Evolutionary conservation across 2,113 vertebrate genomes (phyloP), one percentile per base, ranked within the genome.

Genomic region (Muntiacus reevesi): DNA sequence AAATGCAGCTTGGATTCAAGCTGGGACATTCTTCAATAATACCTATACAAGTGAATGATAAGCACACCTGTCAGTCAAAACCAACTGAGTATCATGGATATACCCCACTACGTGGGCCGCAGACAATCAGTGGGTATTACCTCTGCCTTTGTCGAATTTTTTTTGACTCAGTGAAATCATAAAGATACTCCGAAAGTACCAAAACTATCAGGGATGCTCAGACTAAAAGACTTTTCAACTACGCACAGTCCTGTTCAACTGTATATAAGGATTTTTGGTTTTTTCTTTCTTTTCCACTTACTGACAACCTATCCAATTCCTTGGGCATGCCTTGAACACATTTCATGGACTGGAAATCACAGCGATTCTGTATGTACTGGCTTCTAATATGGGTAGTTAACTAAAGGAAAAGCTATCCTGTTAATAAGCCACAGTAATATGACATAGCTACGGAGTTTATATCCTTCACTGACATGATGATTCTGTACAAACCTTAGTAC

Each of bases 51-150:
- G 64, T 50, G 45, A 88, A 88, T 83, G 50, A 97, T 94, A 50
- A 87, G 28, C 71, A 74, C 59, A 93, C 36, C 83, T 94, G 78
- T 76, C 96, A 97, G 21, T 98, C 96, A 97, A 94, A 97, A 79
- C 52, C 95, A 98, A 95, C 28, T 91, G 76, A 94, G n/a, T 62
- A 60, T 23, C 45, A 28, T 91, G 79, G 81, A 78, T 71, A 30
- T 82, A 83, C 83, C 67, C 36, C 60, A 91, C 57, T 71, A 27
- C 74, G 71, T 94, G 87, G 93, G 87, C 89, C 93, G 25, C 28
- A 97, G 86, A 95, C 62, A 98, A 96, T 97, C 92, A 94, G 76
- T 86, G n/a, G 28, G 40, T 93, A 93, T 96, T 94, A 52, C 92
- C 92, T 96, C 55, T 92, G 50, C 79, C 30, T 96, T 96, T 86